These are phyloP conservation scores for Drosophila antonietae DNA, from an alignment of 2,888 invertebrate species.

Conservation along the genomic window DNA sequence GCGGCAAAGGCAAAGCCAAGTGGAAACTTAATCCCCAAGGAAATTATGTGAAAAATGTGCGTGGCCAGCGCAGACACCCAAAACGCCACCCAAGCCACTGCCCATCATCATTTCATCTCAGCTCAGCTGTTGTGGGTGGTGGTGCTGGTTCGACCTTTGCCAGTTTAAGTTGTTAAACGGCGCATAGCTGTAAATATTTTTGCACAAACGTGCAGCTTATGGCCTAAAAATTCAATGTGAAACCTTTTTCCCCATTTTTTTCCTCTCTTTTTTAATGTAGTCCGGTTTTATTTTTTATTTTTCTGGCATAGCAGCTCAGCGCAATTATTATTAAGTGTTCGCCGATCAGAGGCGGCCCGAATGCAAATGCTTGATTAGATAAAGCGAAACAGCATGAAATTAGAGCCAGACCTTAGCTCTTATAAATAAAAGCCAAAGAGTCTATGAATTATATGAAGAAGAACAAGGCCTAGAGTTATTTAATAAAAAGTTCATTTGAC, in stretches of 20 bases:
- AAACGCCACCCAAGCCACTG: not conserved
- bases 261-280: slow-evolving; percentile 1
- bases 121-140: slow-evolving; percentile 7
- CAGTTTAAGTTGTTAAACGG: slow-evolving; percentile 56
- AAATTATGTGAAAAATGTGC: slow-evolving; percentile 78
- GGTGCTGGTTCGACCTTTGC: slow-evolving; percentile 6
- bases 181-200: slow-evolving; percentile 61
- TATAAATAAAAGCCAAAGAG: not conserved
- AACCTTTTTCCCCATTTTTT: slow-evolving; percentile 43
- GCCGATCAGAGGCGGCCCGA: slow-evolving; percentile 8
- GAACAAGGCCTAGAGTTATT: not conserved
- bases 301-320: slow-evolving; percentile 33
- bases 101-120: slow-evolving; percentile 18
- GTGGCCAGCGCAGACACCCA: slow-evolving; percentile 36
- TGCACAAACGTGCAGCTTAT: slow-evolving; percentile 51
- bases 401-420: not conserved
- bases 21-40: slow-evolving; percentile 77
- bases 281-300: slow-evolving; percentile 13
- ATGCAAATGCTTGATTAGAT: not conserved
- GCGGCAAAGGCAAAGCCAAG: slow-evolving; percentile 52
- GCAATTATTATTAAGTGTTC: slow-evolving; percentile 74
- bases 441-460: not conserved
- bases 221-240: slow-evolving; percentile 36
- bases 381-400: not conserved
- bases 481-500: not conserved